Evolutionary conservation across 2,113 vertebrate genomes (phyloP).

Genomic region (Heterotis niloticus): DNA sequence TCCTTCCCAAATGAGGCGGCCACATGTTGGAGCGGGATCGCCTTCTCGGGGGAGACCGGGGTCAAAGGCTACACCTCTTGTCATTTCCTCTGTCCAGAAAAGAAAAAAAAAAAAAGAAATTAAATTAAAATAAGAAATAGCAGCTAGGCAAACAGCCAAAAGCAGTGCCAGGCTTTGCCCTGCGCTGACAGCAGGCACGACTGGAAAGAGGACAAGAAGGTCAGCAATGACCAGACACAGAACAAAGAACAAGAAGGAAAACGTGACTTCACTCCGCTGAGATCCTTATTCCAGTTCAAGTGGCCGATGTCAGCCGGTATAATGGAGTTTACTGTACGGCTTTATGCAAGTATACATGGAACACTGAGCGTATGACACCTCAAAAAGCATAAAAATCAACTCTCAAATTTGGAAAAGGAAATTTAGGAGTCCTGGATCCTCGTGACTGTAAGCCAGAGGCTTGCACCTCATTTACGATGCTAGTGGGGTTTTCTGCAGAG

Average conservation of each 20-base stretch:
- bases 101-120: conserved; percentile 42
- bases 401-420: neutral
- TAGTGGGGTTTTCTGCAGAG: neutral
- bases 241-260: too few relatives aligned
- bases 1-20: conserved; percentile 67
- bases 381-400: neutral
- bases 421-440: neutral
- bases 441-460: neutral
- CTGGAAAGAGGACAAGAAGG: neutral
- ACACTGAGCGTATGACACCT: neutral
- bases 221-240: neutral
- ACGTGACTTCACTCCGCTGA: neutral
- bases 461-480: neutral
- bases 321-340: neutral
- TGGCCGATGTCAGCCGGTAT: neutral
- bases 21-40: conserved; percentile 75
- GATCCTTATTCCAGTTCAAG: neutral
- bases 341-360: neutral
- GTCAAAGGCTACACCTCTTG: conserved; percentile 70
- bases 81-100: conserved; percentile 69
- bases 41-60: conserved; percentile 56
- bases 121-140: conserved; percentile 31
- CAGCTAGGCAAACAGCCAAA: conserved; percentile 32
- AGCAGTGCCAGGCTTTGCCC: conserved; percentile 27
- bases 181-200: conserved; percentile 14